A percentile compares a stretch with the other conserved stretches of the same genome.
These are phyloP conservation scores for Oncorhynchus mykiss DNA, from an alignment of 2,113 vertebrate genomes.

Conservation along the genomic window DNA sequence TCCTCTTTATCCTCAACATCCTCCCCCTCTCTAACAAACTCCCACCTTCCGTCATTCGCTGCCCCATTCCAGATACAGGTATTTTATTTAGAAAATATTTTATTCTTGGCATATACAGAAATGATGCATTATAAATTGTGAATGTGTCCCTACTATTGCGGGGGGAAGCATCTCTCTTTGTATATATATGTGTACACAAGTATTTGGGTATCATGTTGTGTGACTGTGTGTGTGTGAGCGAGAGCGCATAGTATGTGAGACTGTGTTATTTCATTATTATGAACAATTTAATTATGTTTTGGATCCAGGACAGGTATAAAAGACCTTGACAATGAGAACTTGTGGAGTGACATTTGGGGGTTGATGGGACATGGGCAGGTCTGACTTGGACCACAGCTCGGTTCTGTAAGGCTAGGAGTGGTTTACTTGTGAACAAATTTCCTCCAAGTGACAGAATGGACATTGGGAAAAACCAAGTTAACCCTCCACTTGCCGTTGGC, in stretches of 20 bases:
- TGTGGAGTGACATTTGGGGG: conserved; percentile 23
- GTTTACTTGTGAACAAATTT: background rate
- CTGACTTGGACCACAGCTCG: conserved; percentile 5
- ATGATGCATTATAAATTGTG: conserved; percentile 75
- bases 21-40: conserved; percentile 56
- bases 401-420: background rate
- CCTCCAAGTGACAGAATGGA: background rate
- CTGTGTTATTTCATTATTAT: conserved; percentile 11
- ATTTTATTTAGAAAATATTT: conserved; percentile 82
- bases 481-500: too few relatives aligned
- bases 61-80: conserved; percentile 62
- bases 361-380: conserved; percentile 1
- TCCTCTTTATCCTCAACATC: conserved; percentile 58
- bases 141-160: conserved; percentile 44
- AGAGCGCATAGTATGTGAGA: background rate
- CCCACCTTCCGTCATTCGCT: background rate
- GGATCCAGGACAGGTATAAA: conserved; percentile 22
- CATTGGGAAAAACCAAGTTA: too few relatives aligned
- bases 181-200: conserved; percentile 77
- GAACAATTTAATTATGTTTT: conserved; percentile 40
- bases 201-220: conserved; percentile 64
- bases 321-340: conserved; percentile 61
- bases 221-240: conserved; percentile 32
- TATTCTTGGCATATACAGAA: conserved; percentile 82
- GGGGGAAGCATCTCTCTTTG: conserved; percentile 67